Base-by-base conservation (phyloP, 1,140 invertebrate genomes). In the Drosophila pseudoananassae region DNA sequence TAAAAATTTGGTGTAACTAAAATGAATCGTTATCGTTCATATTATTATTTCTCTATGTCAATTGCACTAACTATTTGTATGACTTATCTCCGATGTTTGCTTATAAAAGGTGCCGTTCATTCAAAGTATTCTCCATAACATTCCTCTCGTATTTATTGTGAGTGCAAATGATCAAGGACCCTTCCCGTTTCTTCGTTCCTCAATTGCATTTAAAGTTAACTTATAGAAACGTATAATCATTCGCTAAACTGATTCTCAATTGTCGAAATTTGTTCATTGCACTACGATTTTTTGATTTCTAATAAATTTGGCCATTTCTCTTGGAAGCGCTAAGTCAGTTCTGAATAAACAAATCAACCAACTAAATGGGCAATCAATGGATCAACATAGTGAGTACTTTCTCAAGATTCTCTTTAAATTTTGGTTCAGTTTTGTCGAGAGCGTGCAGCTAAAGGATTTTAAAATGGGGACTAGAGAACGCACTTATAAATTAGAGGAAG, bases 311-410 rank as follows among this genome's bases (percentile, higher is more conserved):
- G 87, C 87, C 77, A 90, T 87, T 90, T 80, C 73, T 73, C 74
- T 80, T 90, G 87, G 87, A 90, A 90, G 87, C 87, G 87, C 87
- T 90, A 90, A 90, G 76, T 88, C 78, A 87, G 82, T 87, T 87
- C 85, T 72, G 74, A 87, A 81, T 82, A 87, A 75, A 53, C 20
- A 83, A 82, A 69, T 60, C 49, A 55, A 59, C 64, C 47, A 66
- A 66, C 53, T 66, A 31, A 81, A 84, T 70, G 61, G 65, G 60
- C 60, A 65, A 65, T 65, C 60, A 64, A 51, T 50, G 59, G 60
- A 54, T 68, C 60, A 65, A 65, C 8, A 33, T 36, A 77, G 38
- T 66, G 17, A 55, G 36, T 72, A 53, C 17, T 14, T 29, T 25
- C 4, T 69, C 43, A 20, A 66, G 65, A 45, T 43, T n/a, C 17